Conservation (phyloP, 1,140 invertebrate species). For the Acromyrmex charruanus region DNA sequence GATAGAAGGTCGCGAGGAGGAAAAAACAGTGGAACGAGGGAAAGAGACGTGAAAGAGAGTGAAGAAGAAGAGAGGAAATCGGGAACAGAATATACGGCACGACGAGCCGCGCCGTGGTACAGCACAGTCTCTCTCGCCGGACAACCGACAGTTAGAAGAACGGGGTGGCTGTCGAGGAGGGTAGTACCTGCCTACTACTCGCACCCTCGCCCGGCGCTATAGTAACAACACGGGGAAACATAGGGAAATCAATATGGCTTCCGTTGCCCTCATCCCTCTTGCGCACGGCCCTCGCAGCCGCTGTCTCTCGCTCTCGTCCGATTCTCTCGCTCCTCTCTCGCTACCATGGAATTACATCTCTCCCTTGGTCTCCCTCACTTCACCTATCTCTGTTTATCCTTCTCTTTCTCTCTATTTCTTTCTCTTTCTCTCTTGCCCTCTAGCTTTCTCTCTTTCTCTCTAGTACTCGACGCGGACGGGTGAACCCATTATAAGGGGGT, state of each 20-base stretch:
- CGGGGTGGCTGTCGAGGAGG: slow-evolving; percentile 71
- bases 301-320: slow-evolving; percentile 63
- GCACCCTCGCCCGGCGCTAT: slow-evolving; percentile 84
- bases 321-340: slow-evolving; percentile 52
- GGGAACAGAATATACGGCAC: slow-evolving; percentile 73
- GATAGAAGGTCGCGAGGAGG: slow-evolving; percentile 37
- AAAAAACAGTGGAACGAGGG: slow-evolving; percentile 16
- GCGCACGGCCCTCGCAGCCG: slow-evolving; percentile 65
- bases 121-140: slow-evolving; percentile 76
- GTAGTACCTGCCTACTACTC: slow-evolving; percentile 81
- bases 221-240: slow-evolving; percentile 87
- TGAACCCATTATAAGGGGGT: slow-evolving; percentile 87
- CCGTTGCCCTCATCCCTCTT: slow-evolving; percentile 84
- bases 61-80: slow-evolving; percentile 45
- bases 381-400: slow-evolving; percentile 42
- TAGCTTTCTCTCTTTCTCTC: slow-evolving; percentile 65
- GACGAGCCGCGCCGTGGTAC: slow-evolving; percentile 64
- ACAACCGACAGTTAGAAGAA: slow-evolving; percentile 74
- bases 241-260: slow-evolving; percentile 88
- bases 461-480: slow-evolving; percentile 83
- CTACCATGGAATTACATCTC: slow-evolving; percentile 44
- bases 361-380: slow-evolving; percentile 66
- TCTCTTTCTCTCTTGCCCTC: slow-evolving; percentile 44
- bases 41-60: not conserved
- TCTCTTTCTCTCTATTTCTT: slow-evolving; percentile 37